phyloP scores from a whole-genome alignment of 30 jellyfish, hydroid and myxozoan species.

The Aurelia sp. region DNA sequence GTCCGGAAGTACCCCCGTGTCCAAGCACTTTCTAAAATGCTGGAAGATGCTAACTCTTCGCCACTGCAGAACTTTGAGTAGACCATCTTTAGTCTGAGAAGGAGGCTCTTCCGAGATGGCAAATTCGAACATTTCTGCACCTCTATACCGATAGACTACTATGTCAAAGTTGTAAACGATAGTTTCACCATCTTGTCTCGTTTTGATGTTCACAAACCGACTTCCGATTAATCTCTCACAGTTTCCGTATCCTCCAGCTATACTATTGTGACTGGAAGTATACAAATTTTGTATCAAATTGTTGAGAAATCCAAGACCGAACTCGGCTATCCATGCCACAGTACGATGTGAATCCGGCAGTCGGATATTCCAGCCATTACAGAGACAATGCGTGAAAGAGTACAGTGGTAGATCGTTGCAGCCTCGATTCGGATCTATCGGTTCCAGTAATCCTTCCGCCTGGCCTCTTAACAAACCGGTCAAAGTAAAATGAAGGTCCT shows the following conservation, averaged over 20 bases:
- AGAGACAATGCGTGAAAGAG: slow-evolving; percentile 88
- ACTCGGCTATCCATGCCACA: slow-evolving; percentile 95
- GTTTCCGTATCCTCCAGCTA: slow-evolving; percentile 85
- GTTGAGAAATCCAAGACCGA: slow-evolving; percentile 89
- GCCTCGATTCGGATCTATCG: slow-evolving; percentile 64
- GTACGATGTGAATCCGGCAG: slow-evolving; percentile 75
- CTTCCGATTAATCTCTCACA: slow-evolving; percentile 94
- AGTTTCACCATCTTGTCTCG: slow-evolving; percentile 34
- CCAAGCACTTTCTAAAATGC: slow-evolving; percentile 91
- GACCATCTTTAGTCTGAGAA: background rate
- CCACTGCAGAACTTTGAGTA: slow-evolving; percentile 73
- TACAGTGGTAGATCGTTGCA: slow-evolving; percentile 87
- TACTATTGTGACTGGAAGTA: background rate
- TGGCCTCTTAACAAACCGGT: slow-evolving; percentile 54
- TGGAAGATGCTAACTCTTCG: slow-evolving; percentile 97
- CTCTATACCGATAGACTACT: slow-evolving; percentile 84
- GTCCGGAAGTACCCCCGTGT: slow-evolving; percentile 74
- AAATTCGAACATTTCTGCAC: slow-evolving; percentile 92
- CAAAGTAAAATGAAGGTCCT: slow-evolving; percentile 81
- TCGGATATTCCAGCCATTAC: slow-evolving; percentile 75
- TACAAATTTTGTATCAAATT: slow-evolving; percentile 49
- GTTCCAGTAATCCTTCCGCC: slow-evolving; percentile 75
- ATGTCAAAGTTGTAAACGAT: slow-evolving; percentile 71
- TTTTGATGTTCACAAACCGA: slow-evolving; percentile 75
- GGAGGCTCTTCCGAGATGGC: slow-evolving; percentile 55